These are phyloP conservation scores for Lepus timidus DNA, from an alignment of 2,113 vertebrate genomes.

Conservation along the genomic window DNA sequence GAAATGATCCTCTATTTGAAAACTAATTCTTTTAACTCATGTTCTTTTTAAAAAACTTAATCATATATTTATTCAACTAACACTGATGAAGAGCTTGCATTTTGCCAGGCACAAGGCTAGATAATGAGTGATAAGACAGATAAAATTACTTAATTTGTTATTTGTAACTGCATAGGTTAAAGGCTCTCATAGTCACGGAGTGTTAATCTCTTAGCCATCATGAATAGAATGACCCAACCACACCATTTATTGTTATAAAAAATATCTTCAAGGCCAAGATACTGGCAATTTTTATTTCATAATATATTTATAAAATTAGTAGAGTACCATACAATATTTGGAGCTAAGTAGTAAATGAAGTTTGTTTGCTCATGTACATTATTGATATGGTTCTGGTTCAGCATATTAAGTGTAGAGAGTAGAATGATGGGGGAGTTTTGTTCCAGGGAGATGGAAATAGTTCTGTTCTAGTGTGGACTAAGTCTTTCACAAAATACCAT, in stretches of 20 bases:
- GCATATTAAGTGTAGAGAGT: neutral
- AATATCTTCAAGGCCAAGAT: neutral
- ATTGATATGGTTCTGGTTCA: neutral
- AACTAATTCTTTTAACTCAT: neutral
- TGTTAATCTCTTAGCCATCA: neutral
- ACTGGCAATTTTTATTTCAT: slow-evolving; percentile 31
- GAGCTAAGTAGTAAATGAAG: slow-evolving; percentile 21
- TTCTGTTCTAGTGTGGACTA: neutral
- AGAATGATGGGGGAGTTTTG: slow-evolving; percentile 20
- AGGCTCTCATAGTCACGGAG: neutral
- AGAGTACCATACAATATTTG: neutral
- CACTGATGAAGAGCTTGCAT: neutral
- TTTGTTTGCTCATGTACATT: neutral
- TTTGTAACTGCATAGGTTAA: neutral
- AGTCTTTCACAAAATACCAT: neutral
- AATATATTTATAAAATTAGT: slow-evolving; percentile 33
- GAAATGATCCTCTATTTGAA: slow-evolving; percentile 19
- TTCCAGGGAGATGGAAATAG: neutral
- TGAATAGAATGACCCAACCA: neutral
- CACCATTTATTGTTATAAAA: neutral
- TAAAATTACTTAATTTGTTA: neutral
- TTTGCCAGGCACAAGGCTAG: neutral
- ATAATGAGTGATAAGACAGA: neutral
- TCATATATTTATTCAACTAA: neutral
- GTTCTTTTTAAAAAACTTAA: slow-evolving; percentile 38